Evolutionary conservation across 2,113 vertebrate species (phyloP).

Genomic region (Chiloscyllium plagiosum): DNA sequence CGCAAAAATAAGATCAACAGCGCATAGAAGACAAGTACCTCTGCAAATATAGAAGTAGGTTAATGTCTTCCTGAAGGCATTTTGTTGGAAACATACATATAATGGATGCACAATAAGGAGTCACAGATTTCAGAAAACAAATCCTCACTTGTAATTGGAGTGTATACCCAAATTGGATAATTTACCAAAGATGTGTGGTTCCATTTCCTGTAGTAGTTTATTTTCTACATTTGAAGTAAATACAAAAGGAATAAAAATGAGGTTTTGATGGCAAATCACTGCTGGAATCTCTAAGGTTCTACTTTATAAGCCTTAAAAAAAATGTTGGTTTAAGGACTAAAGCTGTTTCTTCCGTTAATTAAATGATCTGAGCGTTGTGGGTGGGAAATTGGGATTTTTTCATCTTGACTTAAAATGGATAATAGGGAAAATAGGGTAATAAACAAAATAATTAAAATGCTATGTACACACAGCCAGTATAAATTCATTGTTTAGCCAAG

Average conservation of each 20-base stretch:
- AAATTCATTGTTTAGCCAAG: not conserved
- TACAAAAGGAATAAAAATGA: not conserved
- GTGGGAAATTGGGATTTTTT: not conserved
- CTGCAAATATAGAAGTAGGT: conserved; percentile 18
- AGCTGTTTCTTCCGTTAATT: not conserved
- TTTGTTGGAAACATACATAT: conserved; percentile 11
- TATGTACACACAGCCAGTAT: not conserved
- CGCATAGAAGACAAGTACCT: not conserved
- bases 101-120: conserved; percentile 10
- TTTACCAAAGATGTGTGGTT: not conserved
- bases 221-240: not conserved
- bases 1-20: conserved; percentile 15
- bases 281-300: not conserved
- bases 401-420: not conserved
- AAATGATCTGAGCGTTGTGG: too few species aligned
- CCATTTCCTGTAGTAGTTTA: not conserved
- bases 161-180: not conserved
- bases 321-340: not conserved
- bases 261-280: not conserved
- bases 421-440: not conserved
- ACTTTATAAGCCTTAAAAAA: not conserved
- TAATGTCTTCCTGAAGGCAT: conserved; percentile 20
- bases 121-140: conserved; percentile 19
- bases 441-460: not conserved
- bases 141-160: not conserved